Conservation (phyloP, 2,888 invertebrate species). For the Hypsopygia costalis region DNA sequence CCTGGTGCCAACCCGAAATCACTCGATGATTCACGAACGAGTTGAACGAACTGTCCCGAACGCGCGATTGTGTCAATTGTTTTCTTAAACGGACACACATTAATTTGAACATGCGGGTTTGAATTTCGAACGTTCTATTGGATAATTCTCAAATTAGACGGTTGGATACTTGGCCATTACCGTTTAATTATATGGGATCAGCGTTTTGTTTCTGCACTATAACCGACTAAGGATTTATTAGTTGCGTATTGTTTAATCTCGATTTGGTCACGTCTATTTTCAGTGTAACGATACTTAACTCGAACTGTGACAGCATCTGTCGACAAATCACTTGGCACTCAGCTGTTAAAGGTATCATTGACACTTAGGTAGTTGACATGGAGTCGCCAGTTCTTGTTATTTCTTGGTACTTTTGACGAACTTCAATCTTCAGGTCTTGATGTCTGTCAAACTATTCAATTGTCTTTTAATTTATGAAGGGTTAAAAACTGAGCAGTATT, state of each 20-base stretch:
- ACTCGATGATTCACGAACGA: constrained; percentile 67
- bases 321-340: not conserved
- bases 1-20: constrained; percentile 64
- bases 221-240: not conserved
- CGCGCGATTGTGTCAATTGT: constrained; percentile 66
- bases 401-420: not conserved
- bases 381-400: not conserved
- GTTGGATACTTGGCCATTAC: constrained; percentile 16
- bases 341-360: not conserved
- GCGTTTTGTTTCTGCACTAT: not conserved
- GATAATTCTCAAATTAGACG: constrained; percentile 40
- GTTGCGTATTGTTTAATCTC: not conserved
- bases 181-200: constrained; percentile 19
- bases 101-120: constrained; percentile 65
- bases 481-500: no score
- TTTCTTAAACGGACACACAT: constrained; percentile 67
- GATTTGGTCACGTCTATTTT: not conserved
- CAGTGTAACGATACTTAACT: not conserved
- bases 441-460: no score
- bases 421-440: no score
- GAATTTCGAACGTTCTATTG: constrained; percentile 52
- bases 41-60: constrained; percentile 56
- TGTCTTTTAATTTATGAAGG: no score
- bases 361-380: not conserved
- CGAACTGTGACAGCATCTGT: not conserved